Evolutionary conservation across 2,797 vertebrate species (phyloP).

Genomic region (Limosa lapponica): DNA sequence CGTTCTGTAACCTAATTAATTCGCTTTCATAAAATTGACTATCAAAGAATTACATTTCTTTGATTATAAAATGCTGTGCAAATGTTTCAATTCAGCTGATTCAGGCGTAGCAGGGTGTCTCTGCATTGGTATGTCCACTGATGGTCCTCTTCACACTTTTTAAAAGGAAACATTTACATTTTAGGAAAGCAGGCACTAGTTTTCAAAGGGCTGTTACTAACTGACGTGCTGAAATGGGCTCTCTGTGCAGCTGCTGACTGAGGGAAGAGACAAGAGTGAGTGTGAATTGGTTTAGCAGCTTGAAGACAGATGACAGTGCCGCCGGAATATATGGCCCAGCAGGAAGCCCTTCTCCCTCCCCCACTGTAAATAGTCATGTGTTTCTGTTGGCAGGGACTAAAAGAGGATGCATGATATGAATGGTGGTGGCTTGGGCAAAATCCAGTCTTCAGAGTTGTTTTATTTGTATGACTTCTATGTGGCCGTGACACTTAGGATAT

Average conservation of each 20-base stretch:
- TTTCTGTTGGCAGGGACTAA: constrained; percentile 31
- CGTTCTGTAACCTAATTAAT: neutral
- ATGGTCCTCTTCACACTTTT: neutral
- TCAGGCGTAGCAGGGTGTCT: neutral
- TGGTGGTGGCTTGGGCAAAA: neutral
- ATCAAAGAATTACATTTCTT: neutral
- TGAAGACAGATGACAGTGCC: constrained; percentile 33
- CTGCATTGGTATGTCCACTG: neutral
- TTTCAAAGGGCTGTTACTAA: neutral
- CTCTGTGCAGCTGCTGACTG: neutral
- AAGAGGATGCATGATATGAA: neutral
- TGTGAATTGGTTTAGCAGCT: neutral
- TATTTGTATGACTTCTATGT: constrained; percentile 34
- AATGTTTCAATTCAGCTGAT: neutral
- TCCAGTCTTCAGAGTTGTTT: neutral
- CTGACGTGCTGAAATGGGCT: neutral
- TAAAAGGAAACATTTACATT: neutral
- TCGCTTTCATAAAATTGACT: neutral
- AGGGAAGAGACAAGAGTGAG: neutral
- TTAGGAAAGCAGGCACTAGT: neutral
- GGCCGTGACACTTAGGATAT: neutral
- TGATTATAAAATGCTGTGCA: neutral
- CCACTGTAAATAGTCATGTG: neutral
- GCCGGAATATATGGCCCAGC: neutral
- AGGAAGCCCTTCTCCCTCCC: neutral